Percentiles rank a stretch among this genome's conserved stretches.
These are phyloP conservation scores for Mesorhabditis sp. DNA, from an alignment of 2,888 invertebrate genomes.

Conservation along the genomic window DNA sequence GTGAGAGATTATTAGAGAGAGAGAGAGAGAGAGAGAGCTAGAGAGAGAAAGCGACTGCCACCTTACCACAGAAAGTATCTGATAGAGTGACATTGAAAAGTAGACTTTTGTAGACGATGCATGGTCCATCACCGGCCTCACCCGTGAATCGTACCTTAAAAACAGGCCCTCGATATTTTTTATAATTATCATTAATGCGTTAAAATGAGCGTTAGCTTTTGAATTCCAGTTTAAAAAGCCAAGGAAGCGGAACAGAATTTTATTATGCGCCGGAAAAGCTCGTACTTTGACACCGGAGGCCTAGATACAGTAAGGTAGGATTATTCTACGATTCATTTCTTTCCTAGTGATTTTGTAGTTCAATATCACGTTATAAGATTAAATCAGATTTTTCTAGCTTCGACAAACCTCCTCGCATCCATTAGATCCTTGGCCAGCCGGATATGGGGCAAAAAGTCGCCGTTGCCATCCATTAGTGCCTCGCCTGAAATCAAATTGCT, in stretches of 20 bases:
- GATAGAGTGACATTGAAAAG: slow-evolving; percentile 55
- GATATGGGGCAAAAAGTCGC: slow-evolving; percentile 55
- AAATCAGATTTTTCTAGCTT: not conserved
- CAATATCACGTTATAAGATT: not conserved
- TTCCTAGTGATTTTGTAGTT: not conserved
- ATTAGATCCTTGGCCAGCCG: slow-evolving; percentile 54
- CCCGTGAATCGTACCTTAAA: slow-evolving; percentile 48
- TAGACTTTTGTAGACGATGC: slow-evolving; percentile 44
- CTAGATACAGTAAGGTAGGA: too few species aligned
- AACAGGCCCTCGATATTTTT: not conserved
- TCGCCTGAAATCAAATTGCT: slow-evolving; percentile 28
- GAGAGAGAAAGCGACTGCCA: too few species aligned
- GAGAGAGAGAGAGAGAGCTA: too few species aligned
- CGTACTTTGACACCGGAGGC: too few species aligned
- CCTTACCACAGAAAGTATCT: slow-evolving; percentile 52
- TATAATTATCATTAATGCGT: not conserved
- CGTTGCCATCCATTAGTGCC: slow-evolving; percentile 45
- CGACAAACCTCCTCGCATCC: slow-evolving; percentile 39
- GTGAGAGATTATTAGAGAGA: too few species aligned
- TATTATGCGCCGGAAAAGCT: too few species aligned
- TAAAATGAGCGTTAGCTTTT: too few species aligned
- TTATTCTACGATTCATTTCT: not conserved
- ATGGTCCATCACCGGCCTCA: slow-evolving; percentile 52
- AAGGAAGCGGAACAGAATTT: too few species aligned
- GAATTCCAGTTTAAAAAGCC: too few species aligned